phyloP scores from a whole-genome alignment of 1,140 invertebrate genomes.

The Listronotus oregonensis region DNA sequence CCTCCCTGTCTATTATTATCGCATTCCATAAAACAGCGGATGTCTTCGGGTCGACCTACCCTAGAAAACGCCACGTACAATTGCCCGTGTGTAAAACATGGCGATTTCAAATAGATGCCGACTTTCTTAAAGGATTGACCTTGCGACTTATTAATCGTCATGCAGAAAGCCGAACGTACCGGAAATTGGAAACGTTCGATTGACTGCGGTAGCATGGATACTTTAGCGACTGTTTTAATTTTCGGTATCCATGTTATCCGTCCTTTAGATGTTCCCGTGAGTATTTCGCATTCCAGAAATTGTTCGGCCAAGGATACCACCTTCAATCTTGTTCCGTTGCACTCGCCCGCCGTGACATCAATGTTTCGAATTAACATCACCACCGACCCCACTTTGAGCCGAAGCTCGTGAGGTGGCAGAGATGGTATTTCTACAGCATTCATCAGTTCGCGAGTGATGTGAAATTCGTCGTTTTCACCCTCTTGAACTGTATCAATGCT shows the following conservation, averaged over 20 bases:
- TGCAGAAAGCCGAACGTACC: conserved; percentile 33
- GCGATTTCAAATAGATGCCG: conserved; percentile 48
- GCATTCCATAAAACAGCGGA: too few relatives aligned
- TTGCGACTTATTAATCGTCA: conserved; percentile 51
- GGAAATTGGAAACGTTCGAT: conserved; percentile 41
- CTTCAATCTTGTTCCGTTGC: too few relatives aligned
- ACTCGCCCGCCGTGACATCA: too few relatives aligned
- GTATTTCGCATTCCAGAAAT: too few relatives aligned
- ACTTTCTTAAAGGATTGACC: conserved; percentile 53
- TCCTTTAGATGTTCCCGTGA: neutral
- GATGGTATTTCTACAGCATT: too few relatives aligned
- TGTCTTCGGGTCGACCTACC: neutral
- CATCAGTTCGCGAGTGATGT: neutral
- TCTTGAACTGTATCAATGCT: too few relatives aligned
- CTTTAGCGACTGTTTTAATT: neutral
- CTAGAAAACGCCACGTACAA: conserved; percentile 51
- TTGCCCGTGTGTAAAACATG: conserved; percentile 55
- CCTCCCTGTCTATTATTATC: too few relatives aligned
- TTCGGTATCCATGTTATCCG: neutral
- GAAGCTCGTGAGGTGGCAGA: conserved; percentile 1
- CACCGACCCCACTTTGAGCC: neutral
- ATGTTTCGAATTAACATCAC: too few relatives aligned
- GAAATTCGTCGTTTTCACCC: neutral
- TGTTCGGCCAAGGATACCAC: too few relatives aligned
- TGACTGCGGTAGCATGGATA: neutral